Evolutionary conservation across 2,888 invertebrate genomes (phyloP).

Genomic region (Drosophila flavopinicola): DNA sequence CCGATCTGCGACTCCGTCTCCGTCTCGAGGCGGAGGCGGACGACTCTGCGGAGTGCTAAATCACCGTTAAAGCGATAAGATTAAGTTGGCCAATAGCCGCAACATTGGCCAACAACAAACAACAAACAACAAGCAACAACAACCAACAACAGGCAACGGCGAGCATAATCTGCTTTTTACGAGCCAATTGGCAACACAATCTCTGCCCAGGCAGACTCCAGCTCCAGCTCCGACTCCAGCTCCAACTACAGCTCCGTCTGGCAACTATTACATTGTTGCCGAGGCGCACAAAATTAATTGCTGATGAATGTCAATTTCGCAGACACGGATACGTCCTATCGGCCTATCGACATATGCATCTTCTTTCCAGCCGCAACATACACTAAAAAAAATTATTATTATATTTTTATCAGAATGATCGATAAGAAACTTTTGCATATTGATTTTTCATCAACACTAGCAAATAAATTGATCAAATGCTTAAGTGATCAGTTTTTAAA

Average conservation of each 20-base stretch:
- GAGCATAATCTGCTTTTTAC: conserved; percentile 70
- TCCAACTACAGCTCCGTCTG: conserved; percentile 2
- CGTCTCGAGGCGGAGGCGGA: conserved; percentile 23
- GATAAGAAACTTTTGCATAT: not conserved
- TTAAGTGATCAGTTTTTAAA: too few species aligned
- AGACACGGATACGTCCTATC: conserved; percentile 30
- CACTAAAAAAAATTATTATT: conserved; percentile 3
- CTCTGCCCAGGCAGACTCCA: conserved; percentile 32
- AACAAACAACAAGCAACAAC: conserved; percentile 26
- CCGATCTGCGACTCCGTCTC: conserved; percentile 17
- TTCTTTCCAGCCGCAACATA: not conserved
- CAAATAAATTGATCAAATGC: too few species aligned
- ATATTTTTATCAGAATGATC: too few species aligned
- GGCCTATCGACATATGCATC: conserved; percentile 17
- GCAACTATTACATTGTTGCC: conserved; percentile 79
- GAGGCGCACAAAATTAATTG: conserved; percentile 83
- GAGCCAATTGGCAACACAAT: conserved; percentile 81
- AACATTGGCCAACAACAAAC: conserved; percentile 40
- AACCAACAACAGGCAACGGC: conserved; percentile 34
- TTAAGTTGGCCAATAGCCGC: conserved; percentile 64
- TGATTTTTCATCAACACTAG: not conserved
- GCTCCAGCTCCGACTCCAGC: not conserved
- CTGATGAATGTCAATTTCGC: conserved; percentile 79
- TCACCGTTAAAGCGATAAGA: conserved; percentile 79
- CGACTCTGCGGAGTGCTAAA: conserved; percentile 63